Evolutionary conservation across 2,113 vertebrate genomes (phyloP).

Genomic region (Sebastes schlegelii): DNA sequence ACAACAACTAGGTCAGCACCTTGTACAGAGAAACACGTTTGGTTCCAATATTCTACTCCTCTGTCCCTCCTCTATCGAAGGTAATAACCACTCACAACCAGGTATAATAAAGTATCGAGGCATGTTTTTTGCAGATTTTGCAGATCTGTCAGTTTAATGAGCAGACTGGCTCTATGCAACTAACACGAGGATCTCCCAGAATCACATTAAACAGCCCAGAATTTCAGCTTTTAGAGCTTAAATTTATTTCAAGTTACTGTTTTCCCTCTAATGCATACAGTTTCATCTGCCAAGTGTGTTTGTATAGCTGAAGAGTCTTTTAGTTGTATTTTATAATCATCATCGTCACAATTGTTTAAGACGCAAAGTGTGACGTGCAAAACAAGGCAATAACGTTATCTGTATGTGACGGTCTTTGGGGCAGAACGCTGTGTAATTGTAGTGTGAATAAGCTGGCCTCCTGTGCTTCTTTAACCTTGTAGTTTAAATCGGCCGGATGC

Average conservation of each 20-base stretch:
- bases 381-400: conserved; percentile 14
- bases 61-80: not conserved
- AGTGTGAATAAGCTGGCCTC: conserved; percentile 23
- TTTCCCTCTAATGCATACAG: not conserved
- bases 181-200: not conserved
- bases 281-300: not conserved
- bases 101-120: not conserved
- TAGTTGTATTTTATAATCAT: not conserved
- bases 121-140: not conserved
- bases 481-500: conserved; percentile 31
- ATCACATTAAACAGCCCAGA: not conserved
- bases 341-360: not conserved
- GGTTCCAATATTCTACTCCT: not conserved
- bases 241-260: not conserved
- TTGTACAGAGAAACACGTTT: conserved; percentile 32
- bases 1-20: conserved; percentile 49
- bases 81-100: conserved; percentile 1
- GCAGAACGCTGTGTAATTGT: conserved; percentile 20
- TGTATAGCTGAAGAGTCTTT: not conserved
- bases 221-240: not conserved
- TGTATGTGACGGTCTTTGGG: not conserved
- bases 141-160: conserved; percentile 6
- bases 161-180: not conserved
- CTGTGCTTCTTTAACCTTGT: conserved; percentile 39
- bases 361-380: not conserved